Conservation (phyloP, 2,113 vertebrate species). For the Ia io region DNA sequence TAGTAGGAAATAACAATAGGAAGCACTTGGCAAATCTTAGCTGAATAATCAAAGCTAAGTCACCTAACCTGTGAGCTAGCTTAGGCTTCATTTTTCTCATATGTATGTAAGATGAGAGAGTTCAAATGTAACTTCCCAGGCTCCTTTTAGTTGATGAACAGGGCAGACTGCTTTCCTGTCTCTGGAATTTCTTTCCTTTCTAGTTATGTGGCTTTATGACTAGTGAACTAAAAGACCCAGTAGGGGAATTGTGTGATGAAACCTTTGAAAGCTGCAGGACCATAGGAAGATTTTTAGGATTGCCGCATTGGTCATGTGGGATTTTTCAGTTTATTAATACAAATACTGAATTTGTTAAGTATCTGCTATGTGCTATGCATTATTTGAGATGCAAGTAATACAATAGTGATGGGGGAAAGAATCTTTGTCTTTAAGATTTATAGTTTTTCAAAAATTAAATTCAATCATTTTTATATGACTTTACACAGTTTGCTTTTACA, state of each 20-base stretch:
- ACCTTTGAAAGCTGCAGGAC: not conserved
- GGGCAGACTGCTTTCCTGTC: not conserved
- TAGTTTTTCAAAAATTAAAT: not conserved
- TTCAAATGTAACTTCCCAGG: not conserved
- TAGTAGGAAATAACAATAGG: not conserved
- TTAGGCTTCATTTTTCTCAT: not conserved
- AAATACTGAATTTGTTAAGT: conserved; percentile 41
- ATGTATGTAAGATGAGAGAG: not conserved
- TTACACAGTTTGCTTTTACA: not conserved
- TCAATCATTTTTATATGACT: not conserved
- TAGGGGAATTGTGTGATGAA: not conserved
- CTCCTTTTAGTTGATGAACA: not conserved
- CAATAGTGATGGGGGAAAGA: not conserved
- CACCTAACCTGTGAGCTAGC: not conserved
- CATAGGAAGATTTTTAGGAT: not conserved
- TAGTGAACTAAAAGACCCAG: conserved; percentile 10
- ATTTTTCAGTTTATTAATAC: not conserved
- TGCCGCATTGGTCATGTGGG: not conserved
- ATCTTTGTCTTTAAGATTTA: not conserved
- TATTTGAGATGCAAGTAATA: not conserved
- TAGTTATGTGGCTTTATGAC: not conserved
- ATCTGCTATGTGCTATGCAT: not conserved
- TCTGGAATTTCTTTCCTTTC: not conserved
- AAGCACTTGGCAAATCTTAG: not conserved
- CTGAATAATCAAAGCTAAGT: not conserved